Evolutionary conservation across 2,888 invertebrate species (phyloP), one percentile per base, ranked within the genome.

Genomic region (Fabriciana adippe): DNA sequence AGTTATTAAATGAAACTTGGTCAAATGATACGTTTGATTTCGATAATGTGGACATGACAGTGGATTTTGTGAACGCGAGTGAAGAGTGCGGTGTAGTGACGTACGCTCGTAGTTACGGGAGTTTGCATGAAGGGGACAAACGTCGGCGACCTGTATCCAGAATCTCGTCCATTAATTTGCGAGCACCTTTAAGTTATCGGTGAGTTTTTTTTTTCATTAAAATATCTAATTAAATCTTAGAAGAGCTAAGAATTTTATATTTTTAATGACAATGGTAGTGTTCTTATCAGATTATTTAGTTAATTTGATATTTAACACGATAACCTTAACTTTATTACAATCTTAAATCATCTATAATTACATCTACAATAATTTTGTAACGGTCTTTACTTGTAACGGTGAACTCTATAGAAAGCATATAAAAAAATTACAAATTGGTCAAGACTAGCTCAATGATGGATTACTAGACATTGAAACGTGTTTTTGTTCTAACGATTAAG

Each of bases 161-260:
- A 69, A 81, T 79, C 15, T 75, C 80, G 13, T 89, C 92, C 2
- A 73, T 88, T 3, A 94, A 93, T 78, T 81, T 94, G 72, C 82
- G 94, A 73, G 86, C 90, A 55, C 91, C 93, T 16, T 76, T 94
- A 45, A 94, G 91, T 77, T 92, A 93, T 74, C 84, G 94, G 94
- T 94, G 76, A 91, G 93, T 83, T 26, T 31, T 72, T 31, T n/a
- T 45, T 41, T n/a, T 26, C 5, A 26, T 26, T 18, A 15, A 16
- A 26, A 6, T n/a, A 50, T 26, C 3, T 11, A 50, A 50, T 13
- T 26, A 31, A 5, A 21, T 54, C 13, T n/a, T 6, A 26, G 26
- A 26, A 31, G 4, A 31, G 14, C 8, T n/a, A 15, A 55, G 31
- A 21, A 35, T 26, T 8, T 35, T 15, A 4, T 6, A 26, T 26